Conservation (phyloP, 2,888 invertebrate species). For the Geotrupes spiniger region DNA sequence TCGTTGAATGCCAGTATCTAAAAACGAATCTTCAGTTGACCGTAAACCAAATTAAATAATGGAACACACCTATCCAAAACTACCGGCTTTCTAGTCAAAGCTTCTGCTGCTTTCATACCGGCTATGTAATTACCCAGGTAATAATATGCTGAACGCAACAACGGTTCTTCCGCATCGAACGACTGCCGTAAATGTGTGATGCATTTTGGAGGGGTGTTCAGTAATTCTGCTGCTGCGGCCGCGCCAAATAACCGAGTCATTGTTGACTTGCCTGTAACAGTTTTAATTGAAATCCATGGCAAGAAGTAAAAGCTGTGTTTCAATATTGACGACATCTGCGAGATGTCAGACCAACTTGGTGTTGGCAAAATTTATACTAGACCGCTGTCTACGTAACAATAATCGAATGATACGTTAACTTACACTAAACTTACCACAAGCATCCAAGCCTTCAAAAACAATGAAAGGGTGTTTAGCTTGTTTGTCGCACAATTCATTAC, state of each 20-base stretch:
- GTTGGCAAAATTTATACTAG: too few relatives aligned
- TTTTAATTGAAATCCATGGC: not conserved
- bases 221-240: slow-evolving; percentile 38
- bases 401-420: too few relatives aligned
- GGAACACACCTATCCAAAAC: slow-evolving; percentile 48
- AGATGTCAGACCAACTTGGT: too few relatives aligned
- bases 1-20: slow-evolving; percentile 53
- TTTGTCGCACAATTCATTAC: slow-evolving; percentile 12
- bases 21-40: slow-evolving; percentile 2
- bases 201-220: slow-evolving; percentile 47
- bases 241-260: slow-evolving; percentile 42
- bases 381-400: too few relatives aligned
- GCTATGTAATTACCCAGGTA: slow-evolving; percentile 52
- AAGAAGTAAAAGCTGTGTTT: too few relatives aligned
- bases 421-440: slow-evolving; percentile 42
- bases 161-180: slow-evolving; percentile 42
- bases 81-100: slow-evolving; percentile 43
- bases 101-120: slow-evolving; percentile 42
- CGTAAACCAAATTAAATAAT: slow-evolving; percentile 1
- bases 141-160: slow-evolving; percentile 48
- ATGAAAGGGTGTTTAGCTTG: slow-evolving; percentile 43
- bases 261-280: slow-evolving; percentile 48
- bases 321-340: too few relatives aligned
- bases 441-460: slow-evolving; percentile 52
- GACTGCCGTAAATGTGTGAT: slow-evolving; percentile 40